Conservation (phyloP, 2,888 invertebrate genomes). For the Drosophila mimetica region DNA sequence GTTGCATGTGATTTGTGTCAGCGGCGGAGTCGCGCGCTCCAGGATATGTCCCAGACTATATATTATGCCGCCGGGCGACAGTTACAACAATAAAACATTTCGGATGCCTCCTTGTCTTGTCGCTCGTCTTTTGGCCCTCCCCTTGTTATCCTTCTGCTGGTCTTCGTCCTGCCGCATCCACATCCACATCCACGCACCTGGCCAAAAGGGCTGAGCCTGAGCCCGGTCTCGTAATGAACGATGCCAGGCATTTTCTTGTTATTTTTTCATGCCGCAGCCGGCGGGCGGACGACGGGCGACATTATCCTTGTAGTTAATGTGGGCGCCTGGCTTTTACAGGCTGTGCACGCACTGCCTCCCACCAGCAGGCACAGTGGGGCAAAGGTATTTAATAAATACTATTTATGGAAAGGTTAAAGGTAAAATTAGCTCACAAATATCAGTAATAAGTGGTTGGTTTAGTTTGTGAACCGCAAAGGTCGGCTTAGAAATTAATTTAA, state of each 20-base stretch:
- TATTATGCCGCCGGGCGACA: slow-evolving; percentile 72
- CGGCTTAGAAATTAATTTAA: neutral
- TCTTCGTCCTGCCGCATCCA: slow-evolving; percentile 2
- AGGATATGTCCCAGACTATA: slow-evolving; percentile 72
- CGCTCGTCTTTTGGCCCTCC: slow-evolving; percentile 48
- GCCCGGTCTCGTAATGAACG: slow-evolving; percentile 63
- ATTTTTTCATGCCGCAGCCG: slow-evolving; percentile 61
- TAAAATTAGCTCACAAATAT: neutral
- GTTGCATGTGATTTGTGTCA: slow-evolving; percentile 76
- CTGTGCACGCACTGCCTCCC: slow-evolving; percentile 51
- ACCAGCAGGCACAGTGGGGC: slow-evolving; percentile 12
- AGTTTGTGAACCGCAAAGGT: neutral
- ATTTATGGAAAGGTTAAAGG: neutral
- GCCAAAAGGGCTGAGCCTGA: slow-evolving; percentile 19
- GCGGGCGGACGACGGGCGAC: slow-evolving; percentile 39
- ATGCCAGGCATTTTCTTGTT: slow-evolving; percentile 75
- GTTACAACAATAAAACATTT: slow-evolving; percentile 79
- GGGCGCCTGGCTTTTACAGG: slow-evolving; percentile 52
- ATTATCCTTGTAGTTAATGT: slow-evolving; percentile 76
- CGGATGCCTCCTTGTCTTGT: slow-evolving; percentile 70
- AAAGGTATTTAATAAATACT: neutral
- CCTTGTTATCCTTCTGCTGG: slow-evolving; percentile 4
- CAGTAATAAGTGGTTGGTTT: too few species aligned
- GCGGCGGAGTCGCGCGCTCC: slow-evolving; percentile 40
- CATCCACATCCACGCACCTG: slow-evolving; percentile 31